A percentile compares a stretch with the other conserved stretches of the same genome.
Evolutionary conservation across 2,797 vertebrate species (phyloP).

Genomic region (Oreochromis grahami): DNA sequence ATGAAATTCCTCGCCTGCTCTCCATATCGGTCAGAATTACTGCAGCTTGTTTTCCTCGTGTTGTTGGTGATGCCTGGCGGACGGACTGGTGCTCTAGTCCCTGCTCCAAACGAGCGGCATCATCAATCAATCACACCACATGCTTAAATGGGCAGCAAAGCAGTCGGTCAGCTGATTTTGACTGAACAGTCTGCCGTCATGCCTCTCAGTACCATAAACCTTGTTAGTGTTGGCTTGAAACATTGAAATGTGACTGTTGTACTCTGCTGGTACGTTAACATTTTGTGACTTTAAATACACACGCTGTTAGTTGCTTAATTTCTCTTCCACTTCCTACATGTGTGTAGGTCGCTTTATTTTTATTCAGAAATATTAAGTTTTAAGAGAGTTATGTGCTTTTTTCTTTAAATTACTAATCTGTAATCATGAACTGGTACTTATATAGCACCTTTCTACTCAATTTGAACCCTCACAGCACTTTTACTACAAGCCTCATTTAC

Average conservation of each 20-base stretch:
- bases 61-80: neutral
- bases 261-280: neutral
- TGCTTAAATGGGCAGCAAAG: neutral
- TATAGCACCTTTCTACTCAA: neutral
- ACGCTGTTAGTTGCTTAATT: neutral
- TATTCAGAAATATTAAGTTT: neutral
- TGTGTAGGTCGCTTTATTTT: neutral
- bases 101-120: neutral
- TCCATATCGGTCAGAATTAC: fast-evolving
- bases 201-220: neutral
- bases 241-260: neutral
- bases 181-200: neutral
- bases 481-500: neutral
- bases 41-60: neutral
- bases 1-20: neutral
- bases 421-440: neutral
- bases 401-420: neutral
- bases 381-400: neutral
- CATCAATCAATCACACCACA: neutral
- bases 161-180: neutral
- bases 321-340: neutral
- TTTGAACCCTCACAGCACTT: neutral
- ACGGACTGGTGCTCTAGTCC: neutral
- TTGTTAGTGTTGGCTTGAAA: neutral
- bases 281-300: neutral